Conservation (phyloP, 2,113 vertebrate species). For the Pterocles orientalis region DNA sequence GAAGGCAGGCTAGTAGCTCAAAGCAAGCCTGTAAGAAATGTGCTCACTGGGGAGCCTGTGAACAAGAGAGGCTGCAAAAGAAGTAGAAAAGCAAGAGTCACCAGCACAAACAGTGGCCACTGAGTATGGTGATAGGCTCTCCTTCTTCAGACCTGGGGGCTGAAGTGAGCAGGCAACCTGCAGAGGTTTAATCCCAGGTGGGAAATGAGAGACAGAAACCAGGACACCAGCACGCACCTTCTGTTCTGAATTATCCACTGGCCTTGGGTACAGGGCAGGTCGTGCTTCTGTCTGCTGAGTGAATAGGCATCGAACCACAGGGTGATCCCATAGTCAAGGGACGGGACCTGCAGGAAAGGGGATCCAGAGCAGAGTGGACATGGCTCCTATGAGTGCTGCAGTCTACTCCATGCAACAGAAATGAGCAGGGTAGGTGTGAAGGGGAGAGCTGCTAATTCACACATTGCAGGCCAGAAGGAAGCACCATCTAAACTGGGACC, state of each 20-base stretch:
- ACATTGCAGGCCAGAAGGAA: background rate
- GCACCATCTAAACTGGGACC: background rate
- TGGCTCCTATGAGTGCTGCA: background rate
- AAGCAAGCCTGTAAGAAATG: background rate
- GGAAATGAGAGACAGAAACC: background rate
- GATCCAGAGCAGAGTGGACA: background rate
- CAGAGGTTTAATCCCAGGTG: background rate
- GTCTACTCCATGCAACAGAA: background rate
- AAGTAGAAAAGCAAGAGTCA: background rate
- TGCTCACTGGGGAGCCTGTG: background rate
- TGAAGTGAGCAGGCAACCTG: background rate
- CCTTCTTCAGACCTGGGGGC: background rate
- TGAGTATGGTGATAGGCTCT: background rate
- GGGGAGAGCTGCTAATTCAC: background rate
- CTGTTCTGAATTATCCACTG: slow-evolving; percentile 90
- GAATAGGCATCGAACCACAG: slow-evolving; percentile 90
- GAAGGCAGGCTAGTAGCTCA: background rate
- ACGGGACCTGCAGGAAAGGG: slow-evolving; percentile 79
- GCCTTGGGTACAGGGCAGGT: slow-evolving; percentile 87
- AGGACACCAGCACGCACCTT: slow-evolving; percentile 73
- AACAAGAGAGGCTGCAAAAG: background rate
- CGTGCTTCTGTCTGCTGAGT: slow-evolving; percentile 80
- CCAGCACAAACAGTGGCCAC: background rate
- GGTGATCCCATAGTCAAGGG: slow-evolving; percentile 81
- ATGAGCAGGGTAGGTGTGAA: background rate